Percentiles rank a stretch among this genome's conserved stretches.
Conservation (phyloP, 1,140 invertebrate species). For the Drosophila varians region DNA sequence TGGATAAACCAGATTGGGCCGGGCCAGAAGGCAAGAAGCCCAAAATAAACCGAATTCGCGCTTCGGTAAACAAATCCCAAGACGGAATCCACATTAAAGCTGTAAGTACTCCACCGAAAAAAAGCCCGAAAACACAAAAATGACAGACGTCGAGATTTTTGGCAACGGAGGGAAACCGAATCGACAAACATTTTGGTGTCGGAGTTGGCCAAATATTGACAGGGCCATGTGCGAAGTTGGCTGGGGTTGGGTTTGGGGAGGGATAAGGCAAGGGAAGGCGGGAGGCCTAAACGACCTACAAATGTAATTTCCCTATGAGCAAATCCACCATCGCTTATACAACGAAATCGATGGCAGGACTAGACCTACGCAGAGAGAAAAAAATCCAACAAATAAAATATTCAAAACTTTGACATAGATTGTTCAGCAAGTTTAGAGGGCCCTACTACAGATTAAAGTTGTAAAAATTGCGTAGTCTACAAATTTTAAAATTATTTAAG, state of each 20-base stretch:
- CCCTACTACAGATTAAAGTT: too few relatives aligned
- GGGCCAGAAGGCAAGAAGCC: constrained; percentile 9
- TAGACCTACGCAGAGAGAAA: constrained; percentile 1
- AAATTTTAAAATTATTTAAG: too few relatives aligned
- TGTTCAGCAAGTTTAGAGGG: neutral
- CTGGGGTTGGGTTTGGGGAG: too few relatives aligned
- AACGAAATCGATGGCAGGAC: constrained; percentile 39
- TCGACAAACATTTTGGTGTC: constrained; percentile 32
- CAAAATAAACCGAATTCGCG: constrained; percentile 55
- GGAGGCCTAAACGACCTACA: constrained; percentile 41
- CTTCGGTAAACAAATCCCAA: constrained; percentile 70
- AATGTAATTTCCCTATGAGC: constrained; percentile 48
- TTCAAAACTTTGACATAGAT: neutral
- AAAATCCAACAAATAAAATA: neutral
- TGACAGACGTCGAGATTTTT: constrained; percentile 28
- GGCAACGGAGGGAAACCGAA: neutral
- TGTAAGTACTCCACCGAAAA: constrained; percentile 23
- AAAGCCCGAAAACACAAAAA: neutral
- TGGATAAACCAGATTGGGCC: constrained; percentile 23
- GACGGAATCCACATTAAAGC: constrained; percentile 43
- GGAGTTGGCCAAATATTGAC: constrained; percentile 46
- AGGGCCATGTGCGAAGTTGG: constrained; percentile 32
- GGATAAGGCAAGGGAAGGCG: neutral
- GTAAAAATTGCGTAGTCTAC: too few relatives aligned
- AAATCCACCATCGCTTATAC: constrained; percentile 23